These are phyloP conservation scores for Salticus scenicus DNA, from an alignment of 2,888 invertebrate genomes.

Conservation along the genomic window DNA sequence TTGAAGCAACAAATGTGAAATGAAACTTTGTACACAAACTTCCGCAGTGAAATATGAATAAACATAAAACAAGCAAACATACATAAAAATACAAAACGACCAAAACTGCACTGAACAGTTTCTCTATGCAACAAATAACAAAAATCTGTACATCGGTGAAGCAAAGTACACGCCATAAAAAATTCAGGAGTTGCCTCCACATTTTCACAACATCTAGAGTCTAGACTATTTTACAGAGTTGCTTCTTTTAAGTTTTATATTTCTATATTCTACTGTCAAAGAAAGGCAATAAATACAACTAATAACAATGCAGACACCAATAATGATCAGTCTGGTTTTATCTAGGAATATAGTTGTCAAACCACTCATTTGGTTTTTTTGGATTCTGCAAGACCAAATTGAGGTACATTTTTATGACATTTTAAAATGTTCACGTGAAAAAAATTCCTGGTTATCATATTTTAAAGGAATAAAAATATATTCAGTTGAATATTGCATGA, in stretches of 20 bases:
- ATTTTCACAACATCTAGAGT: conserved; percentile 38
- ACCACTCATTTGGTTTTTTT: not conserved
- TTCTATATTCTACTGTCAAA: conserved; percentile 58
- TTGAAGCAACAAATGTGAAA: not conserved
- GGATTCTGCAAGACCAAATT: not conserved
- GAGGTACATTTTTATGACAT: not conserved
- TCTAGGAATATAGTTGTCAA: conserved; percentile 12
- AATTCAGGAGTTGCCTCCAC: conserved; percentile 22
- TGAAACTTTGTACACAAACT: not conserved
- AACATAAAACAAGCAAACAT: conserved; percentile 37
- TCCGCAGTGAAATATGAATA: not conserved
- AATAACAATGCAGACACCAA: conserved; percentile 57
- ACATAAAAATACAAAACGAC: conserved; percentile 53
- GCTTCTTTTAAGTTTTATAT: conserved; percentile 21
- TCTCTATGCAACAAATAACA: conserved; percentile 63
- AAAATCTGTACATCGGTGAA: conserved; percentile 58
- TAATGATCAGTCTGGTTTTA: conserved; percentile 51
- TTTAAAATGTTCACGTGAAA: not conserved
- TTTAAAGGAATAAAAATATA: not conserved
- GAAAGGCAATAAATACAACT: conserved; percentile 66
- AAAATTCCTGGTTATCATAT: not conserved
- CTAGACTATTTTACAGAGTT: conserved; percentile 64
- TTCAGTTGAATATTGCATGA: no score
- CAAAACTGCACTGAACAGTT: conserved; percentile 45
- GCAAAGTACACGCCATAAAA: conserved; percentile 49